phyloP scores from a whole-genome alignment of 2,113 vertebrate species.

The Mobula birostris region DNA sequence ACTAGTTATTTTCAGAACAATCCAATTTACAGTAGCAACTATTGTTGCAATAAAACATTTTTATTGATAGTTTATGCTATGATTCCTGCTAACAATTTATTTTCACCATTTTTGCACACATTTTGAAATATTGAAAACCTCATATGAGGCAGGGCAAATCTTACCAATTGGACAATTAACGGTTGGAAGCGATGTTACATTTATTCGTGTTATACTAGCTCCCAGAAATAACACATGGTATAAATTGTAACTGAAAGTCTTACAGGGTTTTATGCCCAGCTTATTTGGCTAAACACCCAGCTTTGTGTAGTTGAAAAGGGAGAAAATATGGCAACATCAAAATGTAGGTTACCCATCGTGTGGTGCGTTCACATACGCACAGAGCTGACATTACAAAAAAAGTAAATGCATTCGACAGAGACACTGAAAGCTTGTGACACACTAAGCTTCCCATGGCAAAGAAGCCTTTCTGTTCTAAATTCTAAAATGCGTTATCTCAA shows the following conservation, averaged over 20 bases:
- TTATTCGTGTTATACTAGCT: background rate
- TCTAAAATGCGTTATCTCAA: background rate
- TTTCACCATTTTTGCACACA: background rate
- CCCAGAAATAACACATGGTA: background rate
- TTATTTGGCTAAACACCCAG: background rate
- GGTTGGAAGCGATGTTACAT: background rate
- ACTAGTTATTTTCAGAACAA: slow-evolving; percentile 11
- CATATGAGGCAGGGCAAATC: background rate
- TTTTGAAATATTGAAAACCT: background rate
- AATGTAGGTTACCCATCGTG: background rate
- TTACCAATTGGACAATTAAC: slow-evolving; percentile 3
- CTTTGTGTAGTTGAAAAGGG: background rate
- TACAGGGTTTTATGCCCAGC: background rate
- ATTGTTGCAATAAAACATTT: background rate
- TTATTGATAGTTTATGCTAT: background rate
- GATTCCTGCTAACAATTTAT: background rate
- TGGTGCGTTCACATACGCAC: background rate
- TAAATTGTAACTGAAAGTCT: too few species aligned
- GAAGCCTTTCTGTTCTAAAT: background rate
- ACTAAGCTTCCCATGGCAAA: background rate
- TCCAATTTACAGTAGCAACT: background rate
- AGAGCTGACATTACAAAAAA: background rate
- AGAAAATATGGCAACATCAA: background rate
- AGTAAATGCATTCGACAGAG: background rate
- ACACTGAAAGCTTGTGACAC: background rate